Conservation (phyloP, 2,888 invertebrate genomes). For the Hirudinaria manillensis region DNA sequence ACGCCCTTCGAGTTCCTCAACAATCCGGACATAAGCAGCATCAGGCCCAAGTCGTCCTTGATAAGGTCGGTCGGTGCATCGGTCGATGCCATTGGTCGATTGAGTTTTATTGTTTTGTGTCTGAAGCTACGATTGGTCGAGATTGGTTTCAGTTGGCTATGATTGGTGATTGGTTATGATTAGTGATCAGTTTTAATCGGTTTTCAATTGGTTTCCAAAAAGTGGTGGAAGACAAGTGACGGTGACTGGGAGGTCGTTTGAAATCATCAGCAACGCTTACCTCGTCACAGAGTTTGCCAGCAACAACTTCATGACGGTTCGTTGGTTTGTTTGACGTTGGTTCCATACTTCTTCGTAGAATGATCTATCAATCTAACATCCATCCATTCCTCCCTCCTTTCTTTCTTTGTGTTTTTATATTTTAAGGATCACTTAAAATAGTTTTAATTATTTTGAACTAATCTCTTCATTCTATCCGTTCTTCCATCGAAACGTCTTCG, state of each 20-base stretch:
- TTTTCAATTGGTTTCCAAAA: background rate
- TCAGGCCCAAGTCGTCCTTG: slow-evolving; percentile 1
- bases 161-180: no score
- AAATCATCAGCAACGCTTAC: background rate
- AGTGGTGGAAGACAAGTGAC: slow-evolving; percentile 17
- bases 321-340: background rate
- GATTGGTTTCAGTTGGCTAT: no score
- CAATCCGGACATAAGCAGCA: background rate
- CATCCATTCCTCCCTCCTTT: background rate
- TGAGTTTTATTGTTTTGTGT: background rate
- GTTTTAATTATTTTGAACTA: no score
- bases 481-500: no score
- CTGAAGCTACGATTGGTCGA: background rate
- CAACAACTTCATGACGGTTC: background rate
- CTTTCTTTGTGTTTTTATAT: no score
- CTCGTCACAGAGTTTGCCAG: background rate
- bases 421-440: no score
- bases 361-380: background rate
- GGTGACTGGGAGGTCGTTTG: background rate
- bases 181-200: no score
- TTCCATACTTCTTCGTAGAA: background rate
- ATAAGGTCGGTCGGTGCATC: slow-evolving; percentile 20
- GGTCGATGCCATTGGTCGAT: background rate
- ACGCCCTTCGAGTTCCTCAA: slow-evolving; percentile 1
- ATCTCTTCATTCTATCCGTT: no score